Percentiles rank a stretch among this genome's conserved stretches.
These are phyloP conservation scores for Tipula unca DNA, from an alignment of 2,888 invertebrate species.

Conservation along the genomic window DNA sequence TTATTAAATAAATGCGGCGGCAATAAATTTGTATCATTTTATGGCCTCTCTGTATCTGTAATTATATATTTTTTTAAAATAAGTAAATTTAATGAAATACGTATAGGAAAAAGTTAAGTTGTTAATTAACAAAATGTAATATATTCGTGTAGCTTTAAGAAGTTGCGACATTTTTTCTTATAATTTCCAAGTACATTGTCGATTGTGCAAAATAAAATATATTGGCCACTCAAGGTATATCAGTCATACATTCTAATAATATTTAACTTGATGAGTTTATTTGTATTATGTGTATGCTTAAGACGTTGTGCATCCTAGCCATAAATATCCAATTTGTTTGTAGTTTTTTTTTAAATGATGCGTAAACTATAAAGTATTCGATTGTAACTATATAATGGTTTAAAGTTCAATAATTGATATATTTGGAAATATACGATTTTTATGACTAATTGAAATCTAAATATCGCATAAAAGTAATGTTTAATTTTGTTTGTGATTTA, in stretches of 20 bases:
- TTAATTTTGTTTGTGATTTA: neutral
- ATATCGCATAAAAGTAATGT: neutral
- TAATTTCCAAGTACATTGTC: neutral
- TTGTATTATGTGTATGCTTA: neutral
- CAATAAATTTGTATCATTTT: neutral
- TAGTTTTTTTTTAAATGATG: neutral
- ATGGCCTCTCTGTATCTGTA: neutral
- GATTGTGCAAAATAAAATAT: neutral
- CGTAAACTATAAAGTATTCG: neutral
- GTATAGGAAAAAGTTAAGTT: neutral
- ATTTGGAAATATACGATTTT: neutral
- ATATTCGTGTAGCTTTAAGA: neutral
- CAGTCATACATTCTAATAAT: neutral
- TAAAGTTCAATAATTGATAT: neutral
- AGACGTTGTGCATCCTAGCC: neutral
- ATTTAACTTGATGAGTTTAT: neutral
- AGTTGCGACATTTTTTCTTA: neutral
- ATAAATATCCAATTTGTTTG: neutral
- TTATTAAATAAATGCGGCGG: slow-evolving; percentile 25
- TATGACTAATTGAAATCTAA: neutral
- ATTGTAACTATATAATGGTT: neutral
- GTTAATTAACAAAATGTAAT: neutral
- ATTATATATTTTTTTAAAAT: neutral
- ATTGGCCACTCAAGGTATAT: neutral
- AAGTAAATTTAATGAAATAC: neutral